Evolutionary conservation across 2,888 invertebrate species (phyloP), one percentile per base, ranked within the genome.

Genomic region (Agriotes lineatus): DNA sequence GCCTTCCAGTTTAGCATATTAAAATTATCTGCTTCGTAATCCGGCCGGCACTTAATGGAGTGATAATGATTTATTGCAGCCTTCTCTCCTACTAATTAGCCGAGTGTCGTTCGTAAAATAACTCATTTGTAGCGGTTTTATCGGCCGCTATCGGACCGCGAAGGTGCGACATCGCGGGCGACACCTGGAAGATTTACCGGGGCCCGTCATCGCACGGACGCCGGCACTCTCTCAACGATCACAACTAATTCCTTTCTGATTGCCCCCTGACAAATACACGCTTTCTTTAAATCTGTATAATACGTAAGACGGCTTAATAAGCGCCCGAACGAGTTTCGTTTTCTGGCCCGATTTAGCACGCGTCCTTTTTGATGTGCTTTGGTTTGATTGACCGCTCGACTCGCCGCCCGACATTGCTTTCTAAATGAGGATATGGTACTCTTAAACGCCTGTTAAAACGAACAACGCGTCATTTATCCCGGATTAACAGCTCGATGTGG

Each of bases 21-120:
- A 61, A 70, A 70, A 62, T 66, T 70, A 70, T 70, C 69, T 60
- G 60, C 56, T 57, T 50, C 58, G 70, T 70, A 70, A 70, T 70
- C 70, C 67, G 64, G 44, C 50, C 66, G 67, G 67, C 59, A 67
- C 64, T 61, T 67, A 70, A 70, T 65, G 70, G 65, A 67, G 70
- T 70, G 67, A 70, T 70, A 70, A 70, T 70, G 70, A 70, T 70
- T 67, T 70, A 70, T 70, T 56, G 64, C 57, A 52, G 57, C 54
- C 64, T 56, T 56, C 67, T 64, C 60, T 64, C 44, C 57, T 57
- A 64, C 70, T 70, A 70, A 70, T 70, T 67, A 70, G 67, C 67
- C 37, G 54, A 60, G 67, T 68, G 70, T 67, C 60, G 67, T 67
- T 64, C 60, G 67, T 70, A 62, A 70, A 70, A 70, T 67, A 70